phyloP scores from a whole-genome alignment of 2,888 invertebrate species.

The Carcina quercana region DNA sequence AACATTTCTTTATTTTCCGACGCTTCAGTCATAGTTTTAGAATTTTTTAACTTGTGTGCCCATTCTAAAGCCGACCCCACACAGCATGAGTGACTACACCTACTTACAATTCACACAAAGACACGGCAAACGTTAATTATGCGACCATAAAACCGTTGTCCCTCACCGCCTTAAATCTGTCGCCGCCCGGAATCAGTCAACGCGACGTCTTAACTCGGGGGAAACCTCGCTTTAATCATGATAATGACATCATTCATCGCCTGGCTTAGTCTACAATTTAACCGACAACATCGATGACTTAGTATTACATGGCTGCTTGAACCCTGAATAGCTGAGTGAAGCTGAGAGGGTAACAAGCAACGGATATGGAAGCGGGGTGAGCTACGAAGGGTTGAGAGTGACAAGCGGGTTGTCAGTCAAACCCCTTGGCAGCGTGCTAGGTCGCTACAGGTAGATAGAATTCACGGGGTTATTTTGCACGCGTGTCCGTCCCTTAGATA shows the following conservation, averaged over 20 bases:
- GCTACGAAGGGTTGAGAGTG: conserved; percentile 19
- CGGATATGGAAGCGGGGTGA: conserved; percentile 21
- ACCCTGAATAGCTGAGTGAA: not conserved
- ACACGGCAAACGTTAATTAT: conserved; percentile 21
- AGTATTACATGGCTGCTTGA: conserved; percentile 24
- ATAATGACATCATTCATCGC: conserved; percentile 66
- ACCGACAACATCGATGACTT: conserved; percentile 11
- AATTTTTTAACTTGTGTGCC: too few species aligned
- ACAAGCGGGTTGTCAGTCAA: conserved; percentile 49
- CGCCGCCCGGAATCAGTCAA: conserved; percentile 47
- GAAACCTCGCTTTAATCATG: conserved; percentile 57
- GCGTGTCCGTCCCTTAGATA: conserved; percentile 14
- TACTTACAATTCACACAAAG: too few species aligned
- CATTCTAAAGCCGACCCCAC: too few species aligned
- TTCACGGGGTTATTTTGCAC: conserved; percentile 25
- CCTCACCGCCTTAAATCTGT: conserved; percentile 38
- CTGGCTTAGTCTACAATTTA: conserved; percentile 33
- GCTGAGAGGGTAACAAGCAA: conserved; percentile 18
- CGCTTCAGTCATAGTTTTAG: too few species aligned
- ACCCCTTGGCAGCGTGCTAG: conserved; percentile 36
- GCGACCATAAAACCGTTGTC: conserved; percentile 22
- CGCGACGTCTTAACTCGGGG: conserved; percentile 54
- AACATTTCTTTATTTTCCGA: too few species aligned
- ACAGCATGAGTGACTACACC: too few species aligned
- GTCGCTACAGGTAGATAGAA: conserved; percentile 43